A percentile compares a stretch with the other conserved stretches of the same genome.
These are phyloP conservation scores for Coptotermes formosanus DNA, from an alignment of 1,140 invertebrate species.

Conservation along the genomic window DNA sequence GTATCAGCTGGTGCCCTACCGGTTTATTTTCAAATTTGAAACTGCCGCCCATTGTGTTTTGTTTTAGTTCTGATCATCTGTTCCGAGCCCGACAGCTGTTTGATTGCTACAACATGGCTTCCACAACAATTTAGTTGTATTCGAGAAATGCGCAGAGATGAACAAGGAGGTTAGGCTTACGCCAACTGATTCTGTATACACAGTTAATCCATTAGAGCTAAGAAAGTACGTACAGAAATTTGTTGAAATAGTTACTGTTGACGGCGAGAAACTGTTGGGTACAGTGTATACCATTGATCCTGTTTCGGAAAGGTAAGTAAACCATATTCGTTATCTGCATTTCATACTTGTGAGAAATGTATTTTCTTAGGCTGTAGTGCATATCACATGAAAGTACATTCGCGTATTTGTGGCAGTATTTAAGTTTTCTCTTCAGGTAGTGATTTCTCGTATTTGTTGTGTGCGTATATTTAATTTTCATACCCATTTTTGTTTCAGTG, in stretches of 20 bases:
- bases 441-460: no score
- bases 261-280: neutral
- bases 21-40: neutral
- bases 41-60: neutral
- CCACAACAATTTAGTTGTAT: neutral
- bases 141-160: neutral
- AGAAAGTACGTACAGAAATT: neutral
- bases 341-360: neutral
- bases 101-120: neutral
- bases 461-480: neutral
- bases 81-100: neutral
- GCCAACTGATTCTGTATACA: neutral
- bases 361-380: no score
- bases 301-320: conserved; percentile 7
- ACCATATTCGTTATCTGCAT: neutral
- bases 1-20: no score
- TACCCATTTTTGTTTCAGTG: neutral
- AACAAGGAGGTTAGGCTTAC: neutral
- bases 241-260: conserved; percentile 14
- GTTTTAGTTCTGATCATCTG: neutral
- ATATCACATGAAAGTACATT: neutral
- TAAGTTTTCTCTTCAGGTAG: no score
- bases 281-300: conserved; percentile 22
- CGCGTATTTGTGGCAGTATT: neutral
- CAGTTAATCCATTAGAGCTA: conserved; percentile 6